Conservation (phyloP, 2,113 vertebrate species). For the Xenotilapia leptura region DNA sequence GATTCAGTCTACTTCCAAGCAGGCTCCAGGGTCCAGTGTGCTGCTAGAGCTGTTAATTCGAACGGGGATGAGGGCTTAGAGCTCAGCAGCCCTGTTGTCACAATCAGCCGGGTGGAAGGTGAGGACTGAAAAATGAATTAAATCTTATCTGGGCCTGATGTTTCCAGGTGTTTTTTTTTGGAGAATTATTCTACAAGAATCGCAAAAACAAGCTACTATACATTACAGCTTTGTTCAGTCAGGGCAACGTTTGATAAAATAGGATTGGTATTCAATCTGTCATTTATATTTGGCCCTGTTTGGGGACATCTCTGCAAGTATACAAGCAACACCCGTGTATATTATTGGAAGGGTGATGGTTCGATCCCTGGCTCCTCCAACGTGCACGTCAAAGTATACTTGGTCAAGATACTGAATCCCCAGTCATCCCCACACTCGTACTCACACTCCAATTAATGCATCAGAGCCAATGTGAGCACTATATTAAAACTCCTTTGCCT, state of each 20-base stretch:
- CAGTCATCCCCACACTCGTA: background rate
- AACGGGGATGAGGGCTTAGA: constrained; percentile 85
- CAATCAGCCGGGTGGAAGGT: constrained; percentile 84
- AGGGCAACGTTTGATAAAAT: background rate
- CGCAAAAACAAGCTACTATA: background rate
- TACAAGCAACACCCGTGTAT: background rate
- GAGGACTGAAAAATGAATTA: constrained; percentile 24
- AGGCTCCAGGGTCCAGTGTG: constrained; percentile 88
- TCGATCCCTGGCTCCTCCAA: background rate
- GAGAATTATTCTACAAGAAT: background rate
- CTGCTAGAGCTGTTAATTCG: constrained; percentile 83
- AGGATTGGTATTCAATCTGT: background rate
- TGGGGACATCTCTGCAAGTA: background rate
- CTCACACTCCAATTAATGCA: background rate
- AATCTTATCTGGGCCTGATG: background rate
- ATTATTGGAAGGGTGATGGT: background rate
- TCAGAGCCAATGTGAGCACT: background rate
- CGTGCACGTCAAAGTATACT: background rate
- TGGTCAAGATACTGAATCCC: background rate
- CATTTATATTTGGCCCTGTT: background rate
- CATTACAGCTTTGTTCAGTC: background rate
- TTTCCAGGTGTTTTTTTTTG: background rate
- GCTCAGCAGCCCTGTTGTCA: constrained; percentile 80
- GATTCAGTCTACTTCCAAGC: constrained; percentile 96
- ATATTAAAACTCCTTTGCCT: background rate